Evolutionary conservation across 2,113 vertebrate genomes (phyloP), one percentile per base, ranked within the genome.

Genomic region (Uropsilus gracilis): DNA sequence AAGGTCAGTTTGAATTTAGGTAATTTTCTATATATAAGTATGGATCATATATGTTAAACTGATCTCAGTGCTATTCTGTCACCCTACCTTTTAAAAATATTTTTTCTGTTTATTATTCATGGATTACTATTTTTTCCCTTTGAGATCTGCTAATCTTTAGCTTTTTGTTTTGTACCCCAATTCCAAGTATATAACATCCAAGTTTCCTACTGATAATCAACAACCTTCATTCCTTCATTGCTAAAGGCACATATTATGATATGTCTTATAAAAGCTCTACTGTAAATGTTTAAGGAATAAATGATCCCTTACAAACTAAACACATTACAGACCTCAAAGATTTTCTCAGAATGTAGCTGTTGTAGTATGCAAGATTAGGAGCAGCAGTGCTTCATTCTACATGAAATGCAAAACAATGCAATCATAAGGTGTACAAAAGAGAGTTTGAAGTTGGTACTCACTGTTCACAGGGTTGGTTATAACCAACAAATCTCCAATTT

Each of bases 1-100:
- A 96, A 93, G 93, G 96, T 98, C 97, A 95, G 68, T 89, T 83
- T 97, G 97, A 97, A 86, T 94, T 97, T 96, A 73, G 96, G 97
- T 98, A 97, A 98, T 97, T 92, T 2, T 14, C 95, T 85, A 92
- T 80, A 96, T 76, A 28, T n/a, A 91, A 93, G 87, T 30, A 78
- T 64, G 30, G 88, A 91, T 89, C 89, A 57, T 86, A 86, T 91
- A 92, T 26, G n/a, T 81, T 89, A 86, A 96, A 96, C 82, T 86
- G 89, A 94, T 84, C 91, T 97, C 92, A 90, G 53, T 91, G 86
- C 78, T 92, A 73, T 95, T 93, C 50, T 59, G 92, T 97, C 42
- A 96, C 39, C 26, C 37, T 95, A 37, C 42, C 95, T 96, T 95
- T 84, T 69, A 89, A 95, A 95, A 97, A 96, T 95, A 95, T 93